Evolutionary conservation across 2,888 invertebrate genomes (phyloP), one percentile per base, ranked within the genome.

Genomic region (Euzetes globulus): DNA sequence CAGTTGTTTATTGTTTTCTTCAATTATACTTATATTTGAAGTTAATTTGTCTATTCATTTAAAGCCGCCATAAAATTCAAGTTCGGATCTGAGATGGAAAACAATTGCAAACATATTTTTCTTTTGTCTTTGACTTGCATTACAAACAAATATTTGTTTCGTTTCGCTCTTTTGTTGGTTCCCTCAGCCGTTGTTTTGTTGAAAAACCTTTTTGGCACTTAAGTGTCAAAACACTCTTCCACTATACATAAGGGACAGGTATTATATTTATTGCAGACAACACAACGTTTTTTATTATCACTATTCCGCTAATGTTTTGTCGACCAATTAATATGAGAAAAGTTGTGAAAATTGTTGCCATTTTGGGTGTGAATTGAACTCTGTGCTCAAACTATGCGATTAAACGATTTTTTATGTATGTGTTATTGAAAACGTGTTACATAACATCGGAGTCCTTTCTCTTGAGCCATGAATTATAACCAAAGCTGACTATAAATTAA

Each of bases 311-410:
- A 68, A 68, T 68, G 68, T 68, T n/a, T 63, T 63, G 33, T 68
- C 68, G 17, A 60, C 11, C 68, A 68, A 68, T 68, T 68, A 68
- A 68, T 68, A 68, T 68, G 29, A 37, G 22, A 60, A 33, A 60
- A 60, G 29, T 33, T 60, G 22, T 41, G 41, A 68, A 37, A 68
- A 41, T 41, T 68, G 68, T 41, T 68, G 68, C 68, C 41, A 22
- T 68, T 68, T 29, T 68, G 37, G 68, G 68, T 68, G 68, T 68
- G 68, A 68, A 68, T 19, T 63, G 58, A 41, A 41, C 41, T 41
- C 41, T 41, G 41, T 7, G 41, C 41, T 41, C 41, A 41, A 41
- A 41, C 41, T 41, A 41, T 41, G 41, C 41, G 41, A 41, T 41
- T 41, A 41, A 41, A 41, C 41, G 41, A 7, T 41, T 41, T 55